phyloP scores from a whole-genome alignment of 2,113 vertebrate species.

The Myotis yumanensis region DNA sequence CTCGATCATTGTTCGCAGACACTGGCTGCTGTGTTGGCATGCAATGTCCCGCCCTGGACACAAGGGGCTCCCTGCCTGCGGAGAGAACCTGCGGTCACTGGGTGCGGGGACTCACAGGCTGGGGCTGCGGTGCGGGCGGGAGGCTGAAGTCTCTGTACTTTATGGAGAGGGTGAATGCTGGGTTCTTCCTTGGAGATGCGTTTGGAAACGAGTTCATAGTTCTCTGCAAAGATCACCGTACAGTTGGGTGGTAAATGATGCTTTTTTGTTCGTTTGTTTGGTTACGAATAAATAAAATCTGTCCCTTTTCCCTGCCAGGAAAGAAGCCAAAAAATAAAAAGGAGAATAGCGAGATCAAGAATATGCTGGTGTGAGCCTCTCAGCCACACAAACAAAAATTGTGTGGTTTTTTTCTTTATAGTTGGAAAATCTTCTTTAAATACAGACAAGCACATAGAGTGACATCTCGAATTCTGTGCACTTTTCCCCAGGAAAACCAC shows the following conservation, averaged over 20 bases:
- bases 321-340: not conserved
- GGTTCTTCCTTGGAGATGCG: not conserved
- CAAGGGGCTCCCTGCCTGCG: not conserved
- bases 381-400: conserved; percentile 16
- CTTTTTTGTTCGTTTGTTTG: not conserved
- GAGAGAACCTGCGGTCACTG: rapidly evolving
- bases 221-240: not conserved
- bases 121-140: rapidly evolving
- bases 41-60: not conserved
- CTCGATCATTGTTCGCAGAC: not conserved
- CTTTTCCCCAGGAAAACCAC: not conserved
- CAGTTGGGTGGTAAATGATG: not conserved
- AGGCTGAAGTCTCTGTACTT: not conserved
- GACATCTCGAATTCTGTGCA: not conserved
- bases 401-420: not conserved
- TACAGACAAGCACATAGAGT: not conserved
- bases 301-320: not conserved
- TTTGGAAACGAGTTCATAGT: not conserved
- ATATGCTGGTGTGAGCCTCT: not conserved
- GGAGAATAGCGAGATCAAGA: not conserved
- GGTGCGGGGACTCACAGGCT: rapidly evolving
- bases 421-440: conserved; percentile 14
- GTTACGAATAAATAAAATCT: conserved; percentile 15
- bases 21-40: not conserved
- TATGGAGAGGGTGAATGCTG: not conserved